A percentile compares a stretch with the other conserved stretches of the same genome.
phyloP scores from a whole-genome alignment of 2,113 vertebrate species.

The Anser brachyrhynchus region DNA sequence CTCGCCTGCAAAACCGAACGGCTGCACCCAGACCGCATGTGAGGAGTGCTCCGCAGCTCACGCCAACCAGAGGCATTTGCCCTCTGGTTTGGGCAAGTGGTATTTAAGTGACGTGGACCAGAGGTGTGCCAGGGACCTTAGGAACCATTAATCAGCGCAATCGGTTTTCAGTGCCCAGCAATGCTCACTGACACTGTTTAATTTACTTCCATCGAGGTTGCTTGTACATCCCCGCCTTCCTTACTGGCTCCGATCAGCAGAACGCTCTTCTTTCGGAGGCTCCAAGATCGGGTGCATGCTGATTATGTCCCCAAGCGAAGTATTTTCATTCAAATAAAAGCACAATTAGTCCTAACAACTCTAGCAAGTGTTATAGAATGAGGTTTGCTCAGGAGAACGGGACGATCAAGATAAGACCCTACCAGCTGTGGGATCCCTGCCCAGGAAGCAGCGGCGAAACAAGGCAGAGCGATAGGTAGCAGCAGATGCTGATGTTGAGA shows the following conservation, averaged over 20 bases:
- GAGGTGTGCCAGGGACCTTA: neutral
- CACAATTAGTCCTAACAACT: conserved; percentile 8
- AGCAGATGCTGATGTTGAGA: neutral
- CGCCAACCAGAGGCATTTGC: neutral
- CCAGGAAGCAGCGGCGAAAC: neutral
- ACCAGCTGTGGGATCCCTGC: neutral
- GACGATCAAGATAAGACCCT: conserved; percentile 20
- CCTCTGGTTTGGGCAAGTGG: neutral
- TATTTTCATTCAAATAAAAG: conserved; percentile 22
- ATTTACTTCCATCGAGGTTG: neutral
- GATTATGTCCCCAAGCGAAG: conserved; percentile 24
- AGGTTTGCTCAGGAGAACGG: neutral
- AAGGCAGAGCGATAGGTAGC: conserved; percentile 7
- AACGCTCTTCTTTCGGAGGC: neutral
- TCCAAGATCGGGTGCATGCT: conserved; percentile 4
- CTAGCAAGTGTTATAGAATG: neutral
- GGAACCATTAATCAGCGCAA: neutral
- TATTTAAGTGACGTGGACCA: neutral
- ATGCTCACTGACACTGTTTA: accelerated
- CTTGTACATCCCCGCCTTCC: neutral
- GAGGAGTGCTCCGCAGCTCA: neutral
- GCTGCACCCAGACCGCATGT: neutral
- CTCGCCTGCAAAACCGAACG: accelerated
- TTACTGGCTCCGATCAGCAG: neutral
- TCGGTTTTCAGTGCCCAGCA: neutral